Percentiles rank a stretch among this genome's conserved stretches.
Conservation (phyloP, 2,113 vertebrate species). For the Phalacrocorax brasilianus region DNA sequence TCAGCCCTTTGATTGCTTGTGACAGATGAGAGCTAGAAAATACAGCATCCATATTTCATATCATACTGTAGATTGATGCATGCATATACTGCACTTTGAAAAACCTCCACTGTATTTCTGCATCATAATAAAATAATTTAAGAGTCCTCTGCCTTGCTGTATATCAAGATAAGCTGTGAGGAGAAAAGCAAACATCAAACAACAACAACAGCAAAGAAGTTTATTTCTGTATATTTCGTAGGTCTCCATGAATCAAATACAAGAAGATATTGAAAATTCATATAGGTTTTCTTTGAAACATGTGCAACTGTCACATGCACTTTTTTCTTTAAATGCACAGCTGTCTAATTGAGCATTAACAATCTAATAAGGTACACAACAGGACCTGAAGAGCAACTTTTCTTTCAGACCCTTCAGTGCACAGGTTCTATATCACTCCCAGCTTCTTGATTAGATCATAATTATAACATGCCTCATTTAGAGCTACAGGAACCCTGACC, state of each 20-base stretch:
- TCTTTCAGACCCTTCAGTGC: slow-evolving; percentile 46
- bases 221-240: neutral
- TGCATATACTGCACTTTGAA: neutral
- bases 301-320: neutral
- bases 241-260: neutral
- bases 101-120: neutral
- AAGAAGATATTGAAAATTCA: neutral
- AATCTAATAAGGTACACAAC: slow-evolving; percentile 63
- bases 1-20: neutral
- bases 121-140: neutral
- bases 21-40: neutral
- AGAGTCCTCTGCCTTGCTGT: neutral
- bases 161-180: neutral
- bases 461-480: slow-evolving; percentile 81
- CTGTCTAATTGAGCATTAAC: slow-evolving; percentile 70
- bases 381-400: slow-evolving; percentile 53
- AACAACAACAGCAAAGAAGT: neutral
- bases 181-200: neutral
- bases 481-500: slow-evolving; percentile 72
- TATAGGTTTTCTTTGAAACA: neutral
- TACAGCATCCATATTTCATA: neutral
- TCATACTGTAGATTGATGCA: neutral
- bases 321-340: slow-evolving; percentile 28
- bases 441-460: slow-evolving; percentile 84
- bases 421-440: slow-evolving; percentile 71